phyloP scores from a whole-genome alignment of 92 coral and sea anemone genomes.

The Parazoanthus darwini region DNA sequence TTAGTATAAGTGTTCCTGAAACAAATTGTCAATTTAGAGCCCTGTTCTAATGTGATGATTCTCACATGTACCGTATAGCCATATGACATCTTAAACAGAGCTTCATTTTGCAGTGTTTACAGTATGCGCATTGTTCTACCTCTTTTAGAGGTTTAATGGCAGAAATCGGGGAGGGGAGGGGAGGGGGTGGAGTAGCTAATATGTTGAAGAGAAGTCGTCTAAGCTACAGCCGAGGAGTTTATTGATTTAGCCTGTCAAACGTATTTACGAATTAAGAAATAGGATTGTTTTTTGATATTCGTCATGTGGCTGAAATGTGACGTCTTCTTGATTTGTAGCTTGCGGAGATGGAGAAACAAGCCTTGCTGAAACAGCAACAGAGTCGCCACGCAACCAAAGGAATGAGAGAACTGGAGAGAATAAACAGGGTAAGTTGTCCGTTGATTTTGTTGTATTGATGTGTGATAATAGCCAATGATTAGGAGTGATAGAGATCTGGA shows the following conservation, averaged over 20 bases:
- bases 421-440: conserved; percentile 76
- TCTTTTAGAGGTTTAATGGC: not conserved
- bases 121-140: not conserved
- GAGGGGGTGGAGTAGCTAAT: not conserved
- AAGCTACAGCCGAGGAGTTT: not conserved
- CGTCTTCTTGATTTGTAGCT: conserved; percentile 54
- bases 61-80: too few species aligned
- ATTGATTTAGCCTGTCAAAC: not conserved
- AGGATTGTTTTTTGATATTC: not conserved
- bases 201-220: not conserved
- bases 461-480: not conserved
- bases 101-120: too few species aligned
- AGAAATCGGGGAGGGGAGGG: not conserved
- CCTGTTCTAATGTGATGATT: too few species aligned
- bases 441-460: not conserved
- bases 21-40: too few species aligned
- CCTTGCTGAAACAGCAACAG: conserved; percentile 91
- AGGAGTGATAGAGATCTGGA: not conserved
- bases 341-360: conserved; percentile 93
- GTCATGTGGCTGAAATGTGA: not conserved
- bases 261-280: too few species aligned
- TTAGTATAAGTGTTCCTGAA: too few species aligned
- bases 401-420: conserved; percentile 85
- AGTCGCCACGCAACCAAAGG: conserved; percentile 88
- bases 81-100: too few species aligned